Percentiles rank a stretch among this genome's conserved stretches.
Conservation (phyloP, 2,113 vertebrate species). For the Galeopterus variegatus region DNA sequence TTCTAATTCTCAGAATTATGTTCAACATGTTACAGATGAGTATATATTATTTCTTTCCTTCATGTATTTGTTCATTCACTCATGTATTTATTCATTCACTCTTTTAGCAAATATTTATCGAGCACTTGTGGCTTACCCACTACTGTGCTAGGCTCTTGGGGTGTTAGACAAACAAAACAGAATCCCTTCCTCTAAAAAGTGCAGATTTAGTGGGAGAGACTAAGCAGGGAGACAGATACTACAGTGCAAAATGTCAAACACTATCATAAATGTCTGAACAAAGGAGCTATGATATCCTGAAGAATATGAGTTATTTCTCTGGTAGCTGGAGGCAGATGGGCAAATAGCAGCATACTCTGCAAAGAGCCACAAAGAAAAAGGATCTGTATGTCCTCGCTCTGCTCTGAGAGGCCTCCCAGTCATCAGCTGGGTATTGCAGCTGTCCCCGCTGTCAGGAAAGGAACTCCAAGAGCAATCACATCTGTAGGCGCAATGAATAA, state of each 20-base stretch:
- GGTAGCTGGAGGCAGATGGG: conserved; percentile 58
- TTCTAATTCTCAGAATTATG: conserved; percentile 31
- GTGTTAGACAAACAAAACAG: conserved; percentile 61
- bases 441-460: conserved; percentile 47
- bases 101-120: conserved; percentile 61
- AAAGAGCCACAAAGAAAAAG: conserved; percentile 32
- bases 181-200: conserved; percentile 36
- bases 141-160: neutral
- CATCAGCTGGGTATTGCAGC: conserved; percentile 25
- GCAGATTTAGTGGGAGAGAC: conserved; percentile 61
- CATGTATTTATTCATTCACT: neutral
- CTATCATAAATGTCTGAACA: conserved; percentile 69
- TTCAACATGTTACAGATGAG: neutral
- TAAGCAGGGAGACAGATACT: conserved; percentile 42
- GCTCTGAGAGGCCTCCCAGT: neutral
- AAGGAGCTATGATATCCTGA: neutral
- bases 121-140: conserved; percentile 12
- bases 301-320: conserved; percentile 56
- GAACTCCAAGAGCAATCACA: neutral
- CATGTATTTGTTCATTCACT: neutral
- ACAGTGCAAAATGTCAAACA: conserved; percentile 48
- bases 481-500: neutral
- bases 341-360: conserved; percentile 20
- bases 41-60: conserved; percentile 8
- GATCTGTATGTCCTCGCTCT: neutral